Base-by-base conservation (phyloP, 2,113 vertebrate species). In the Bostrychus sinensis region DNA sequence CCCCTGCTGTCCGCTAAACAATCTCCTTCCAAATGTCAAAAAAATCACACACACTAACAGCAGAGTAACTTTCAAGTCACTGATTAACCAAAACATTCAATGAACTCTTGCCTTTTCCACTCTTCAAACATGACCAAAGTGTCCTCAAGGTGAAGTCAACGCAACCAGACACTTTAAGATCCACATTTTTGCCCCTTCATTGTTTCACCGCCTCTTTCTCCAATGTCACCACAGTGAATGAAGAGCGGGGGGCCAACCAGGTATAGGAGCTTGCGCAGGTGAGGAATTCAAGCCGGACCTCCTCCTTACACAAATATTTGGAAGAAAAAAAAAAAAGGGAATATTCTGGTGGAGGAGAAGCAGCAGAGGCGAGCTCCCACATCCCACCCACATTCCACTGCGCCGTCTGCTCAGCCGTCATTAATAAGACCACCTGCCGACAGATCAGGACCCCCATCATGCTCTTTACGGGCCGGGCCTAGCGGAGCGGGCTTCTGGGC, bases 291-390 rank as follows among this genome's bases (percentile, higher is more conserved):
- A 66, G 69, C 8, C 23, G 9, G 37, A 65, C 71, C 90, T 82
- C 86, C 90, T 89, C 88, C 89, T 78, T 90, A 62, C 59, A 83
- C 87, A 89, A 90, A 91, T 79, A 91, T 72, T 70, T n/a, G 1
- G 56, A 16, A 20, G 16, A 59, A 36, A 42, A 26, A 66, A 72
- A 67, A 82, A 73, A 68, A 56, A n/a, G n/a, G n/a, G 38, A 54
- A 70, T 80, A 84, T 82, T n/a, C 76, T 16, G 12, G 74, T 78
- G 74, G 8, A 42, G 62, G 38, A 65, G 66, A 56, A 80, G 59
- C 61, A 42, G 22, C 56, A 19, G 23, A 48, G 70, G 46, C 45
- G 46, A n/a, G 4, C 72, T 75, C 66, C 69, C 70, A 82, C 72
- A 87, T 88, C 80, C 83, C 83, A 85, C 84, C 85, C 80, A 86